phyloP scores from a whole-genome alignment of 2,888 invertebrate species.

The Chrysodeixis includens region DNA sequence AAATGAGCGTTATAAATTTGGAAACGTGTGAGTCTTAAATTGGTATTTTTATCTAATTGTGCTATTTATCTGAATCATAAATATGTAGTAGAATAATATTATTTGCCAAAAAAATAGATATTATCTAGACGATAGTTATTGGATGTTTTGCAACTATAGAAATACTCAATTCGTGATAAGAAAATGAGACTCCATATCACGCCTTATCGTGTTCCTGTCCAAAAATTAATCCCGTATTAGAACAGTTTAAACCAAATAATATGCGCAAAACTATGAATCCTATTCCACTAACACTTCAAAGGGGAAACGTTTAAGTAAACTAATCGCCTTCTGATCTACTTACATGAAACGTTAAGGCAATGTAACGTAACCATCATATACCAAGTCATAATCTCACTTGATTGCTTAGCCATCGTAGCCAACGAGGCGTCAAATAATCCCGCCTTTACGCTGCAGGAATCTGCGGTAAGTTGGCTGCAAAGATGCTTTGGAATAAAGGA shows the following conservation, averaged over 20 bases:
- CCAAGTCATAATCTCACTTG: constrained; percentile 54
- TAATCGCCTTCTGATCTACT: neutral
- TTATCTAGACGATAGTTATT: too few relatives aligned
- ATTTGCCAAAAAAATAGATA: too few relatives aligned
- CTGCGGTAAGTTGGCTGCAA: constrained; percentile 54
- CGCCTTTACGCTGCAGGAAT: constrained; percentile 62
- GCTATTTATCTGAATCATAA: neutral
- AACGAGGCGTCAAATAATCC: constrained; percentile 67
- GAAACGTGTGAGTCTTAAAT: neutral
- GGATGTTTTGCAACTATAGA: too few relatives aligned
- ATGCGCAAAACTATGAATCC: neutral
- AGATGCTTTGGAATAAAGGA: constrained; percentile 29
- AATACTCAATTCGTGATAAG: too few relatives aligned
- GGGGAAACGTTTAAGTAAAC: neutral
- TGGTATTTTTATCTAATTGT: too few relatives aligned
- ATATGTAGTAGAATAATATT: too few relatives aligned
- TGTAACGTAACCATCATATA: constrained; percentile 36
- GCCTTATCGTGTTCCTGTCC: too few relatives aligned
- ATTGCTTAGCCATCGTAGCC: constrained; percentile 59
- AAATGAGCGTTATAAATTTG: neutral
- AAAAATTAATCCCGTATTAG: too few relatives aligned
- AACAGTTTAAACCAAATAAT: too few relatives aligned
- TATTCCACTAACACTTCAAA: neutral
- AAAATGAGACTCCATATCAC: too few relatives aligned
- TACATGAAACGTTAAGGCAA: constrained; percentile 26